Evolutionary conservation across 2,888 invertebrate species (phyloP).

Genomic region (Neuroscelio doddi): DNA sequence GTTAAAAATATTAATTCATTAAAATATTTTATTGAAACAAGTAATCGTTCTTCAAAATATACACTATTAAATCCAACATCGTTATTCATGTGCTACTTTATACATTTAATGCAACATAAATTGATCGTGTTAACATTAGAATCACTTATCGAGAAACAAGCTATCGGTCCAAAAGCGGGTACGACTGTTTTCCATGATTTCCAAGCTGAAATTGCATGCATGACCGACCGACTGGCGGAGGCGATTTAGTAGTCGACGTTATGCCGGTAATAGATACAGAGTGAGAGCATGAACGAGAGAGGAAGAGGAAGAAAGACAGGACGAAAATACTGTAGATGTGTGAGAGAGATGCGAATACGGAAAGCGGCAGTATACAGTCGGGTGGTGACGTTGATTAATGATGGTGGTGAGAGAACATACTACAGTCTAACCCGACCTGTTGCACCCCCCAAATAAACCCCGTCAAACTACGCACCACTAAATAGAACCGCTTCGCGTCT

Average conservation of each 20-base stretch:
- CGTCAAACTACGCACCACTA: constrained; percentile 48
- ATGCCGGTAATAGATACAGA: constrained; percentile 63
- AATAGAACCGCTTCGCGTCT: constrained; percentile 44
- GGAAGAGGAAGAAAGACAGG: constrained; percentile 43
- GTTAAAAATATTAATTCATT: too few species aligned
- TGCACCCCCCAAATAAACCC: constrained; percentile 62
- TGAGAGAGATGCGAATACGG: constrained; percentile 47
- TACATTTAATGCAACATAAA: too few species aligned
- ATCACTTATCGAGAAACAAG: constrained; percentile 28
- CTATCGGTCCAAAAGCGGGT: constrained; percentile 26
- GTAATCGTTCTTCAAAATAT: not conserved
- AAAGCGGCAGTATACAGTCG: constrained; percentile 41
- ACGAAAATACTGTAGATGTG: constrained; percentile 37
- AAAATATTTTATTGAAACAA: too few species aligned
- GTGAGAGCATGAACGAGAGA: constrained; percentile 43
- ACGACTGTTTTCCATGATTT: constrained; percentile 50
- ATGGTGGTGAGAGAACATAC: constrained; percentile 72
- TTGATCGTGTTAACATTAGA: not conserved
- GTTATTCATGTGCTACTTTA: too few species aligned
- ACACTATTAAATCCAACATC: too few species aligned
- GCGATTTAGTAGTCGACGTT: constrained; percentile 63
- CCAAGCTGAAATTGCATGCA: constrained; percentile 52
- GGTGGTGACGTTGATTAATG: constrained; percentile 56
- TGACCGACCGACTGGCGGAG: constrained; percentile 54
- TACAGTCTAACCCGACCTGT: constrained; percentile 70